Conservation (phyloP, 2,113 vertebrate genomes). For the Chloroceryle aenea region DNA sequence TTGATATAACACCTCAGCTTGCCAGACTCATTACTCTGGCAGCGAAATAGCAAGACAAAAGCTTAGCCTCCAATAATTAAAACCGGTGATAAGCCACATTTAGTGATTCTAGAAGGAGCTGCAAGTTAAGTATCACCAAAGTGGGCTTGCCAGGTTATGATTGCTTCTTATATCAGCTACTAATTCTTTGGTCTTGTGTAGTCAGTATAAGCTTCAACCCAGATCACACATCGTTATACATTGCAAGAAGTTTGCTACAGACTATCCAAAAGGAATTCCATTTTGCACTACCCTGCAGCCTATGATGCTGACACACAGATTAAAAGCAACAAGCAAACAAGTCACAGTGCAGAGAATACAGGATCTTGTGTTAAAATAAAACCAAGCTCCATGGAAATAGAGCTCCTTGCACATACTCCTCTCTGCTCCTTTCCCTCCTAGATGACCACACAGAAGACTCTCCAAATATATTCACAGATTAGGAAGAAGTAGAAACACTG, state of each 20-base stretch:
- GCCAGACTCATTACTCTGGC: neutral
- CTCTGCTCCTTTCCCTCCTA: neutral
- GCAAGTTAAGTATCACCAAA: neutral
- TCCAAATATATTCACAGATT: neutral
- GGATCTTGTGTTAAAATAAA: neutral
- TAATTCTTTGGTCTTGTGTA: neutral
- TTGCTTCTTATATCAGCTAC: neutral
- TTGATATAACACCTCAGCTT: neutral
- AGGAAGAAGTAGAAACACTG: neutral
- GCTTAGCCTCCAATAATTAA: neutral
- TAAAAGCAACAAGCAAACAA: neutral
- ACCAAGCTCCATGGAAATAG: neutral
- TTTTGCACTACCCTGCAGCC: neutral
- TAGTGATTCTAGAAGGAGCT: neutral
- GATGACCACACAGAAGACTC: neutral
- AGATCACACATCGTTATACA: neutral
- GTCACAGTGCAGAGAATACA: neutral
- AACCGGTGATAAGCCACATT: neutral
- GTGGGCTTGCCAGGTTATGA: neutral
- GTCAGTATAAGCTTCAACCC: neutral
- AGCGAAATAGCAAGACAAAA: neutral
- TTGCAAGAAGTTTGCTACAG: neutral
- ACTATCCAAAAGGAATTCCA: neutral
- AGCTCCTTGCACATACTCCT: neutral
- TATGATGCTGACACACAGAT: neutral